Percentiles rank a stretch among this genome's conserved stretches.
phyloP scores from a whole-genome alignment of 2,113 vertebrate genomes.

The Hemicordylus capensis region DNA sequence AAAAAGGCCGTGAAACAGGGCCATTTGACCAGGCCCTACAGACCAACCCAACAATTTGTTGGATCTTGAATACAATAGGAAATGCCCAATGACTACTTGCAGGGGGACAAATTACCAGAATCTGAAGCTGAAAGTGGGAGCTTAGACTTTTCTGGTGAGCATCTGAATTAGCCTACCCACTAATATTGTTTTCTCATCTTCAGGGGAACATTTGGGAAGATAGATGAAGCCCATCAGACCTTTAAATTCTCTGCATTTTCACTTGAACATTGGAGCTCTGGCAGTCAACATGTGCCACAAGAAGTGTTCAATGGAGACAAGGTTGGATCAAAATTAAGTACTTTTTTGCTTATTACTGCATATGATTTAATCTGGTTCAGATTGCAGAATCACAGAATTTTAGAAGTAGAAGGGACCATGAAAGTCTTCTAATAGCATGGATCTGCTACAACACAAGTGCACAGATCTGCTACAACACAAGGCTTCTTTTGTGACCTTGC shows the following conservation, averaged over 20 bases:
- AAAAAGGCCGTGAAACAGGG: neutral
- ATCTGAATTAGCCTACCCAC: neutral
- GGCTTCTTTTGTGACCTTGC: conserved; percentile 11
- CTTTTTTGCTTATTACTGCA: too few relatives aligned
- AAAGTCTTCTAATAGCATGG: too few relatives aligned
- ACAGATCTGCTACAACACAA: too few relatives aligned
- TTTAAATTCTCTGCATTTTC: neutral
- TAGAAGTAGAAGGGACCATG: too few relatives aligned
- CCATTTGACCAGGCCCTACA: neutral
- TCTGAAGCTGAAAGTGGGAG: neutral
- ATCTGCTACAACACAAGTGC: too few relatives aligned
- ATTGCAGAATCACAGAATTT: too few relatives aligned
- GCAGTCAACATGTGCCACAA: neutral
- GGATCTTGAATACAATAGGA: neutral
- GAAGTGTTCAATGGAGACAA: neutral
- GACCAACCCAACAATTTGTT: neutral
- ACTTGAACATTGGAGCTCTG: neutral
- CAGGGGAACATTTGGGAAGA: neutral
- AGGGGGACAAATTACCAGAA: neutral
- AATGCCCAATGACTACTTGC: neutral
- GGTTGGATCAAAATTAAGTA: neutral
- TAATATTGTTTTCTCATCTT: neutral
- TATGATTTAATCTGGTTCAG: neutral
- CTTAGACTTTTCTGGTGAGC: neutral
- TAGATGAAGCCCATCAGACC: neutral